Base-by-base conservation (phyloP, 2,888 invertebrate genomes). In the Axea sp. region DNA sequence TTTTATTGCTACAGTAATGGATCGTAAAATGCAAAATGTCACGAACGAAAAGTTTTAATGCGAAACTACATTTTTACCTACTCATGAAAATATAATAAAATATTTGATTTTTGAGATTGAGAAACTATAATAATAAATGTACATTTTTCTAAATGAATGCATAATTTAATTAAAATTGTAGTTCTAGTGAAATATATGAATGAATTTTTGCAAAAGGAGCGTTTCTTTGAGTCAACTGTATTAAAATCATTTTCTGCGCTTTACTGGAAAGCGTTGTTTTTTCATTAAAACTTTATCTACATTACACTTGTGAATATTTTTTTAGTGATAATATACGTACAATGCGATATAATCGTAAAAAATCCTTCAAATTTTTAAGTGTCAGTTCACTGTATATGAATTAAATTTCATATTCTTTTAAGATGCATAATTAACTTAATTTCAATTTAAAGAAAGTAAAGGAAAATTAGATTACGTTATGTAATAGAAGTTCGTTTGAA, bases 321-420 rank as follows among this genome's bases (percentile, higher is more conserved):
- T 24, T 24, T 35, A 8, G 28, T 22, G 17, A 59, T 33, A 45
- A 45, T 33, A 55, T 28, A 41, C 22, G 28, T 57, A 67, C 26
- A 51, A 69, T 39, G 31, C 9, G 31, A 30, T 37, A 41, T 39
- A 49, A 62, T n/a, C n/a, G n/a, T n/a, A n/a, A n/a, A n/a, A n/a
- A n/a, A n/a, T n/a, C n/a, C n/a, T n/a, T n/a, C n/a, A n/a, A n/a
- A n/a, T n/a, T n/a, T n/a, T n/a, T n/a, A n/a, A n/a, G n/a, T n/a
- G n/a, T n/a, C n/a, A n/a, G n/a, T n/a, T n/a, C n/a, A n/a, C n/a
- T n/a, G n/a, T n/a, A n/a, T n/a, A n/a, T n/a, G n/a, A n/a, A n/a
- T n/a, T n/a, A n/a, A n/a, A n/a, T n/a, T n/a, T n/a, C n/a, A n/a
- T n/a, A n/a, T n/a, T n/a, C n/a, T n/a, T n/a, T n/a, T n/a, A n/a